Evolutionary conservation across 2,113 vertebrate genomes (phyloP).

Genomic region (Pelecanoides urinatrix): DNA sequence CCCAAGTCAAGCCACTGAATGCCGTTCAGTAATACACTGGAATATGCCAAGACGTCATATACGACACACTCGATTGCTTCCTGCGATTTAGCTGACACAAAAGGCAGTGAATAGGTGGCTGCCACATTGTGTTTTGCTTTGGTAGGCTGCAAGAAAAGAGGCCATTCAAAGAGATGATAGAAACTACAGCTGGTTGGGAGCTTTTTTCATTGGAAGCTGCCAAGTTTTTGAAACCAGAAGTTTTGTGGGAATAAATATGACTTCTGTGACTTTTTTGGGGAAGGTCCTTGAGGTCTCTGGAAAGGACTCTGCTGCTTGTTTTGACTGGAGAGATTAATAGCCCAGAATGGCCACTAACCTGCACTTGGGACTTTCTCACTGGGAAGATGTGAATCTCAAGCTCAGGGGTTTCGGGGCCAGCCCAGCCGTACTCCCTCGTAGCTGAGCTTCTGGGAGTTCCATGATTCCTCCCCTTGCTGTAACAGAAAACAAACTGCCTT

Average conservation of each 20-base stretch:
- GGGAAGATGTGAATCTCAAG: neutral
- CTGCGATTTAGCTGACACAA: neutral
- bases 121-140: neutral
- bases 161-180: neutral
- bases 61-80: neutral
- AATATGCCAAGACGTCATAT: neutral
- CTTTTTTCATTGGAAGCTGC: neutral
- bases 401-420: neutral
- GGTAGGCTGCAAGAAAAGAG: neutral
- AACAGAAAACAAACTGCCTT: neutral
- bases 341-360: neutral
- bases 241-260: neutral
- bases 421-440: neutral
- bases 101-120: constrained; percentile 10
- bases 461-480: neutral
- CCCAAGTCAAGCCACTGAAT: neutral
- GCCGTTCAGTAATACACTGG: neutral
- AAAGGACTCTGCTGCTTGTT: neutral
- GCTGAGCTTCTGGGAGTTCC: neutral
- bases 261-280: neutral
- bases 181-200: neutral
- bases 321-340: neutral
- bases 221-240: neutral
- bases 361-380: neutral
- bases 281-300: neutral